Evolutionary conservation across 2,113 vertebrate genomes (phyloP).

Genomic region (Chaenocephalus aceratus): DNA sequence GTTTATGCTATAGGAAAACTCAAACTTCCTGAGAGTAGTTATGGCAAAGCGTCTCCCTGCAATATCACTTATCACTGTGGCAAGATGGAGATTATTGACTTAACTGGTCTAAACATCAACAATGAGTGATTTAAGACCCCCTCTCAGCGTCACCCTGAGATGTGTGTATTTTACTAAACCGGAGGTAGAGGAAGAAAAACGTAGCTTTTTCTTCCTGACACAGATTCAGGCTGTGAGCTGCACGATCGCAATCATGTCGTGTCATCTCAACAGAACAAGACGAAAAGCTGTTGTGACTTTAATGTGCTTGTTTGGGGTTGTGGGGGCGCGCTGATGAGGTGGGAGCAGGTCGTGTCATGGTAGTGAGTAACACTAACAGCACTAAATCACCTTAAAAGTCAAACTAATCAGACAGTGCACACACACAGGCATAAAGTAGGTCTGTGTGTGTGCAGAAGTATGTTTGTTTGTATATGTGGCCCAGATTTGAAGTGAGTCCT

Average conservation of each 20-base stretch:
- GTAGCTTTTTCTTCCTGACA: slow-evolving; percentile 25
- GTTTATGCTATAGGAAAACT: slow-evolving; percentile 63
- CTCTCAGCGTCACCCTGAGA: no score
- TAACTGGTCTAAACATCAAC: slow-evolving; percentile 78
- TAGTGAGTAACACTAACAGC: slow-evolving; percentile 69
- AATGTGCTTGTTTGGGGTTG: slow-evolving; percentile 67
- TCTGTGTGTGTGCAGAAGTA: slow-evolving; percentile 55
- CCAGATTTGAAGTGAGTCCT: background rate
- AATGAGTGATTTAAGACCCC: slow-evolving; percentile 70
- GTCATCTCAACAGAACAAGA: slow-evolving; percentile 46
- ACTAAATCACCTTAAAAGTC: slow-evolving; percentile 74
- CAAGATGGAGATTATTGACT: slow-evolving; percentile 77
- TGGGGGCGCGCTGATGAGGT: slow-evolving; percentile 60
- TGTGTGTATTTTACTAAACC: slow-evolving; percentile 71
- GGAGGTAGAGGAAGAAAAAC: background rate
- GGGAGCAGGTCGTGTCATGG: slow-evolving; percentile 63
- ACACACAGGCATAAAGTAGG: slow-evolving; percentile 41
- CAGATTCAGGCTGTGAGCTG: slow-evolving; percentile 35
- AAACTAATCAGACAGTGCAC: slow-evolving; percentile 60
- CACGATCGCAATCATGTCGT: background rate
- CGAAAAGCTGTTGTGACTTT: slow-evolving; percentile 62
- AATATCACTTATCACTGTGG: slow-evolving; percentile 70
- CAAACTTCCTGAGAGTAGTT: slow-evolving; percentile 53
- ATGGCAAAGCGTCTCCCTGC: slow-evolving; percentile 53
- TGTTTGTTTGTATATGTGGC: slow-evolving; percentile 34